Evolutionary conservation across 1,140 invertebrate genomes (phyloP), one percentile per base, ranked within the genome.

Genomic region (Drosophila arawakana): DNA sequence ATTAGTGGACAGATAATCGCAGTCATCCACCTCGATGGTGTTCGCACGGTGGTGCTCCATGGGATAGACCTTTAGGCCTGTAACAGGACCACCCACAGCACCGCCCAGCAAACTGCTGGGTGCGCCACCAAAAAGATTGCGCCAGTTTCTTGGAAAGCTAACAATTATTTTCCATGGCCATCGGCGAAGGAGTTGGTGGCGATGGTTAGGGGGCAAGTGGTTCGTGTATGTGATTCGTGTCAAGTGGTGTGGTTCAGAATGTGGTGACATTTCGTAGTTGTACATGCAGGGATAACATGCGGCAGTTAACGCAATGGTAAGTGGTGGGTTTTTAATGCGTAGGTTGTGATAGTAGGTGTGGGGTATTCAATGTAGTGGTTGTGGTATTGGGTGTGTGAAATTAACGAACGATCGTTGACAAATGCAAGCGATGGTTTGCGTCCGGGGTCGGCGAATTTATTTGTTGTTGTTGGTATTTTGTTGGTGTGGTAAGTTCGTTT

Each of bases 21-120:
- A 92, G 62, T 92, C 91, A 41, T 92, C 91, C 52, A 92, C 91
- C 68, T 91, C 91, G 50, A 92, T 92, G 57, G 91, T 92, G 70
- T 92, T 91, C 44, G 91, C 91, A 46, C 91, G 85, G 39, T 81
- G 85, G 25, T 78, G 81, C 59, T 91, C 90, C 61, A 78, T 55
- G 46, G 73, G 79, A 35, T 80, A 78, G 18, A 73, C 39, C 13
- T 70, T 85, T 4, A 83, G 66, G 41, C 84, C 84, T 7, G 80
- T 89, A 5, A 89, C 76, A 15, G 77, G 69, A 44, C 72, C 83
- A 7, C 68, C 80, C 30, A 61, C 73, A 35, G 60, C 18, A 37
- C 72, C 69, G 35, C 62, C 18, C 41, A 85, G 49, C 46, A 85
- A 70, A 46, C 85, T 81, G 35, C 73, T 78, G 21, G 65, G 75